Base-by-base conservation (phyloP, 2,888 invertebrate species). In the Athetis lepigone region DNA sequence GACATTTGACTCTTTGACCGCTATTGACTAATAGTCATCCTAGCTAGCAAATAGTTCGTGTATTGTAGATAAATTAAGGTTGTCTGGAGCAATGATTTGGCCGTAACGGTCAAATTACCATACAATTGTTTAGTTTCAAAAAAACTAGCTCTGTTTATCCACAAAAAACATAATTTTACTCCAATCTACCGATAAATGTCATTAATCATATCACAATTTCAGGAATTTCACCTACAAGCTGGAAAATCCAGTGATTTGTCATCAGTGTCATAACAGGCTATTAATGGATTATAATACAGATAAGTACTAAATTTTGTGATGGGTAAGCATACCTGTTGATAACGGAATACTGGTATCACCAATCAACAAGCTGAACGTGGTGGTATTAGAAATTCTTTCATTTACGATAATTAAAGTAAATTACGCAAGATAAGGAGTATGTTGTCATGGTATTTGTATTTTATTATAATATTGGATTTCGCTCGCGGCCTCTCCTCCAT, bases 341-440 rank as follows among this genome's bases (percentile, higher is more conserved):
- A 63, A 33, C 6, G 39, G 18, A 3, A 16, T 18, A 70, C 8
- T 29, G 39, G 1, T 21, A 40, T 36, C 43, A 45, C 49, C 65
- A 70, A 64, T 54, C 40, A 64, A 18, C 29, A 19, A 2, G 7
- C n/a, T 19, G 21, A 54, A 70, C 57, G 70, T 64, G 49, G 49
- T 59, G 9, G 13, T 29, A n/a, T n/a, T 19, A 56, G 19, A 16
- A 63, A 57, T 45, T 2, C 16, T 13, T 43, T 63, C 4, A n/a
- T n/a, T n/a, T n/a, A n/a, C 13, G 16, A 51, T 33, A 11, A 18
- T n/a, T 13, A 23, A 40, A 27, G 8, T 7, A 50, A 57, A 36
- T 0, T 36, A 36, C 46, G 13, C 8, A 11, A 43, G 33, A 62
- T 57, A 27, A 61, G 19, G 33, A n/a, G n/a, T n/a, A n/a, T n/a